Percentiles rank a stretch among this genome's conserved stretches.
Conservation (phyloP, 2,113 vertebrate species). For the Meleagris gallopavo region DNA sequence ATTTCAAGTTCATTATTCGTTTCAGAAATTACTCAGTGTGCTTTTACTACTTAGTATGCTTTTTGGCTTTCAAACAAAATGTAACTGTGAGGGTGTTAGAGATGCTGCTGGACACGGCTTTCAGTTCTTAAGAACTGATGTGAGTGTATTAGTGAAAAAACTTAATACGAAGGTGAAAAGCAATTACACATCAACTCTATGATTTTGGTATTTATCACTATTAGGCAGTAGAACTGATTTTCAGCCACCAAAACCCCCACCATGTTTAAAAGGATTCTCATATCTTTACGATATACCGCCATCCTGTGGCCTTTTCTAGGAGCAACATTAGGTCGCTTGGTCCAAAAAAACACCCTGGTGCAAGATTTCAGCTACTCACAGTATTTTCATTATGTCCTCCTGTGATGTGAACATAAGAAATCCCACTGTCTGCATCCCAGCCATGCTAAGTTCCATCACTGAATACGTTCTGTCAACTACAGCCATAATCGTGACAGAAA, state of each 20-base stretch:
- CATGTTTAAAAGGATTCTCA: fast-evolving
- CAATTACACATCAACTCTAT: neutral
- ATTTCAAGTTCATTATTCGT: neutral
- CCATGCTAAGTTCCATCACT: neutral
- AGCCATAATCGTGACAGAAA: neutral
- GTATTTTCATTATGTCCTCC: neutral
- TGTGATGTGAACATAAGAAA: fast-evolving
- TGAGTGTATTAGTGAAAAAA: neutral
- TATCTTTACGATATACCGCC: neutral
- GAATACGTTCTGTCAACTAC: neutral
- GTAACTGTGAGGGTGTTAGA: fast-evolving
- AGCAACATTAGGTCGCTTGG: fast-evolving
- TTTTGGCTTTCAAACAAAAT: neutral
- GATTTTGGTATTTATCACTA: neutral
- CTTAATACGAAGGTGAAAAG: neutral
- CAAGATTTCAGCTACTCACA: neutral
- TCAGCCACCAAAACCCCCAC: fast-evolving
- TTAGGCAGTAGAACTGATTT: neutral
- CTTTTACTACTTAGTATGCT: neutral
- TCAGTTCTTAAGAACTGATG: neutral
- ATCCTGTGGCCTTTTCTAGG: neutral
- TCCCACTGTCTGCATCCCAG: neutral
- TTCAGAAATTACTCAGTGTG: neutral
- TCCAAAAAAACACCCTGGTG: neutral
- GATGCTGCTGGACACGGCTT: neutral